Evolutionary conservation across 2,888 invertebrate genomes (phyloP).

Genomic region (Steinernema carpocapsae): DNA sequence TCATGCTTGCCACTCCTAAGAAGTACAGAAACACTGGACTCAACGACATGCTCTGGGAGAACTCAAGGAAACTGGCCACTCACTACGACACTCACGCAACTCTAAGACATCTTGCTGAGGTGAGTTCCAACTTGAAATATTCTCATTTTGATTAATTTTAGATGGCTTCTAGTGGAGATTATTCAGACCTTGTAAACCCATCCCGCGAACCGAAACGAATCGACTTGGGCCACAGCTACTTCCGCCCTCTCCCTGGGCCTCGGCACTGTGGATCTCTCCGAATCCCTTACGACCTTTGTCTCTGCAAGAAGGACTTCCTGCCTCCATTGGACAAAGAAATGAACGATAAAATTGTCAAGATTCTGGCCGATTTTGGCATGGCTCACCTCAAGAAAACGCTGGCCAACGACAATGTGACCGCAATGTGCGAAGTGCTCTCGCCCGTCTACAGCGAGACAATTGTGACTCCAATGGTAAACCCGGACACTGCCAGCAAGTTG

Average conservation of each 20-base stretch:
- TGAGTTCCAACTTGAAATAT: not conserved
- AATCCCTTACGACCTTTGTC: not conserved
- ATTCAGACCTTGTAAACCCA: not conserved
- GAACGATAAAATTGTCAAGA: not conserved
- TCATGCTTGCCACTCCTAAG: constrained; percentile 31
- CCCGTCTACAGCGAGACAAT: not conserved
- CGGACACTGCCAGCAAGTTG: not conserved
- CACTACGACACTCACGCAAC: constrained; percentile 51
- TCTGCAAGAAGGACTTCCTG: not conserved
- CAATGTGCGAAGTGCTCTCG: not conserved
- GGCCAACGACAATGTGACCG: not conserved
- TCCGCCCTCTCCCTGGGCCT: not conserved
- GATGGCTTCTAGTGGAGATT: not conserved
- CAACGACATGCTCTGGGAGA: constrained; percentile 40
- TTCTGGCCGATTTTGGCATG: not conserved
- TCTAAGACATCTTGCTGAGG: not conserved
- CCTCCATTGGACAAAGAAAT: not conserved
- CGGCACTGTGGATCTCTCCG: not conserved
- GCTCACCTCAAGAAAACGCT: not conserved
- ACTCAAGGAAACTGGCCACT: constrained; percentile 44
- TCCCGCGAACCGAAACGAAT: not conserved
- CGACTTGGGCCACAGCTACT: not conserved
- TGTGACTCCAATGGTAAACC: not conserved
- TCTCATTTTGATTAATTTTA: not conserved
- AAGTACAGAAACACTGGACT: constrained; percentile 39